phyloP scores from a whole-genome alignment of 1,140 invertebrate genomes.

The Caerostris darwini region DNA sequence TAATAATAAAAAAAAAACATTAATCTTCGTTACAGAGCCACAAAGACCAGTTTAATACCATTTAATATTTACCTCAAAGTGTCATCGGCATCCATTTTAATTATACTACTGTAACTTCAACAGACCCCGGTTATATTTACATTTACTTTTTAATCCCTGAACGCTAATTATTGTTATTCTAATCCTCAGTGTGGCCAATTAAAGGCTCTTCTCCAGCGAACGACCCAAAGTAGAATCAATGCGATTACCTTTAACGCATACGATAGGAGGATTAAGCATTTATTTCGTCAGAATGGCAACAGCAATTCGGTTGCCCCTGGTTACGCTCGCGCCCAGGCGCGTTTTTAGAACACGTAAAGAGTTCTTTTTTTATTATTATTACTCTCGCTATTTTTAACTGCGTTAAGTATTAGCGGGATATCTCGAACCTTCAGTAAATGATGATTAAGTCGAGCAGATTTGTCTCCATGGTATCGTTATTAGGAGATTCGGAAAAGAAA shows the following conservation, averaged over 20 bases:
- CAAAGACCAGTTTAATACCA: too few species aligned
- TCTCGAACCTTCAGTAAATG: not conserved
- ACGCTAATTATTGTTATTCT: not conserved
- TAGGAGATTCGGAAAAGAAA: conserved; percentile 5
- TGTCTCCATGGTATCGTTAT: conserved; percentile 45
- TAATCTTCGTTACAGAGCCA: too few species aligned
- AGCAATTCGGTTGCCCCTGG: not conserved
- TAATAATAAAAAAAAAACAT: too few species aligned
- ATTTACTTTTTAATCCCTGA: not conserved
- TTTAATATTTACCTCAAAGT: too few species aligned
- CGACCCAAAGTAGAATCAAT: not conserved
- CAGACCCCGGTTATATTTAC: not conserved
- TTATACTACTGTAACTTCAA: not conserved
- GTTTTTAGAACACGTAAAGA: not conserved
- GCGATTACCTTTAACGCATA: not conserved
- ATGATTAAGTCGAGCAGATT: conserved; percentile 35
- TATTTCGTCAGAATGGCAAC: not conserved
- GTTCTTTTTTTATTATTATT: not conserved
- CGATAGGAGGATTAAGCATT: not conserved
- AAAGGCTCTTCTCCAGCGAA: not conserved
- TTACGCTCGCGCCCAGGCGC: not conserved
- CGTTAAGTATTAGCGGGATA: not conserved
- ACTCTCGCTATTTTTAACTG: not conserved
- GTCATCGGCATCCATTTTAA: not conserved
- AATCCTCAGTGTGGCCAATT: not conserved